phyloP scores from a whole-genome alignment of 1,140 invertebrate species.

The Drosophila jambulina region DNA sequence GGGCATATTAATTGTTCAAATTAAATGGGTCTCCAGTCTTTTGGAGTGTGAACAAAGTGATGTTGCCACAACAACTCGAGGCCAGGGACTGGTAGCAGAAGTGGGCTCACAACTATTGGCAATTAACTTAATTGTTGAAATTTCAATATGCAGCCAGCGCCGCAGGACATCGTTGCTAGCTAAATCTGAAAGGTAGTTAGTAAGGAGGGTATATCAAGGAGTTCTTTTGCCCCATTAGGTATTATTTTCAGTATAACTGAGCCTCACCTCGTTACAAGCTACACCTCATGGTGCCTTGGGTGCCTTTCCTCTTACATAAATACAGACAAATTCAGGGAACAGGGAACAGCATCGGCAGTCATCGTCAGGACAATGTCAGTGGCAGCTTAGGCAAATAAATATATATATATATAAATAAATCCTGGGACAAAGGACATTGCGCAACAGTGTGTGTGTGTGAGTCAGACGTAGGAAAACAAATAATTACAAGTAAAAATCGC shows the following conservation, averaged over 20 bases:
- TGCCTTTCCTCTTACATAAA: slow-evolving; percentile 51
- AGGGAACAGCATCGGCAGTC: slow-evolving; percentile 37
- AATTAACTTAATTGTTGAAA: slow-evolving; percentile 76
- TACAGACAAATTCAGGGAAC: slow-evolving; percentile 26
- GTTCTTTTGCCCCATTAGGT: not conserved
- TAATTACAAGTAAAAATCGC: slow-evolving; percentile 83
- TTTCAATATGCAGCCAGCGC: slow-evolving; percentile 61
- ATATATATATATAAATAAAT: slow-evolving; percentile 28
- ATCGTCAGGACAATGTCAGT: slow-evolving; percentile 70
- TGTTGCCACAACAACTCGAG: slow-evolving; percentile 63
- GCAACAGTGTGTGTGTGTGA: slow-evolving; percentile 62
- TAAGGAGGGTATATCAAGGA: slow-evolving; percentile 6
- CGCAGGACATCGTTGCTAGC: slow-evolving; percentile 49
- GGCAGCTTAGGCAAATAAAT: slow-evolving; percentile 79
- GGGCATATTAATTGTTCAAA: slow-evolving; percentile 76
- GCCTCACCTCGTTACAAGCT: slow-evolving; percentile 36
- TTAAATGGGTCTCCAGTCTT: slow-evolving; percentile 59
- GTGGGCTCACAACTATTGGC: slow-evolving; percentile 60
- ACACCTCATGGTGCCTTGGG: slow-evolving; percentile 15
- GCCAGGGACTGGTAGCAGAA: slow-evolving; percentile 8
- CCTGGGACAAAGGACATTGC: slow-evolving; percentile 68
- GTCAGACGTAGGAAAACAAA: slow-evolving; percentile 78
- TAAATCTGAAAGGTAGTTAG: slow-evolving; percentile 17
- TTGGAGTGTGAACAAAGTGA: slow-evolving; percentile 57
- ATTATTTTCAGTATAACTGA: not conserved